Conservation (phyloP, 2,797 vertebrate genomes). For the Naso thynnoides region DNA sequence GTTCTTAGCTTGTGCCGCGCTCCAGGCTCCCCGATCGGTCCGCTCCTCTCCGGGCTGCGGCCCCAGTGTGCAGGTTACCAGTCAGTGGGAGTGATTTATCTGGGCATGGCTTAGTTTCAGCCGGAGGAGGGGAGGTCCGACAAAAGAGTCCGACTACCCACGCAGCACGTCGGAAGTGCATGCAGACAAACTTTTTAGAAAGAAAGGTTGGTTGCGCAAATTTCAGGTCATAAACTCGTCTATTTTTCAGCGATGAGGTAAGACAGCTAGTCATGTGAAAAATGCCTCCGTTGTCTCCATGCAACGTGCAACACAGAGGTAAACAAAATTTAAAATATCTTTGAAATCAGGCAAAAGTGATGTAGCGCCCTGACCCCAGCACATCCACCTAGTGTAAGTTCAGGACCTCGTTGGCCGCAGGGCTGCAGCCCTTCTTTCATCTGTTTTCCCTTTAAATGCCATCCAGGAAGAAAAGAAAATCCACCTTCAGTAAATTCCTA, state of each 20-base stretch:
- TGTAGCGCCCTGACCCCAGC: not conserved
- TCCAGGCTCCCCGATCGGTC: constrained; percentile 28
- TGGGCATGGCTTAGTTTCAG: constrained; percentile 65
- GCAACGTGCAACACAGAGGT: constrained; percentile 9
- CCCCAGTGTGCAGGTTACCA: constrained; percentile 67
- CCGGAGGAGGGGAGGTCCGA: constrained; percentile 70
- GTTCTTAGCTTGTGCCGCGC: constrained; percentile 6
- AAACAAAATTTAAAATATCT: constrained; percentile 3
- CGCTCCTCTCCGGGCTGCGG: constrained; percentile 48
- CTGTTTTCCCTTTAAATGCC: not conserved
- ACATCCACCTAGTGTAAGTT: not conserved
- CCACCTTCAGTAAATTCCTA: not conserved
- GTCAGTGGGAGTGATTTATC: constrained; percentile 74
- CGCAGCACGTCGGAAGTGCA: constrained; percentile 33
- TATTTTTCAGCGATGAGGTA: not conserved
- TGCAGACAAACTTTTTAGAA: not conserved
- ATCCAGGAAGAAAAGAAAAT: not conserved
- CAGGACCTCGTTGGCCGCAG: not conserved
- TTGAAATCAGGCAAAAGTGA: not conserved
- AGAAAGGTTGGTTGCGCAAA: constrained; percentile 11
- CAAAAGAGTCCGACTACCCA: constrained; percentile 41
- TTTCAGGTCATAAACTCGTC: not conserved
- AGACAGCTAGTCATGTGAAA: not conserved
- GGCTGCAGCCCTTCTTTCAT: not conserved
- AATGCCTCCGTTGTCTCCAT: not conserved